These are phyloP conservation scores for Uloborus plumipes DNA, from an alignment of 2,888 invertebrate species.

Conservation along the genomic window DNA sequence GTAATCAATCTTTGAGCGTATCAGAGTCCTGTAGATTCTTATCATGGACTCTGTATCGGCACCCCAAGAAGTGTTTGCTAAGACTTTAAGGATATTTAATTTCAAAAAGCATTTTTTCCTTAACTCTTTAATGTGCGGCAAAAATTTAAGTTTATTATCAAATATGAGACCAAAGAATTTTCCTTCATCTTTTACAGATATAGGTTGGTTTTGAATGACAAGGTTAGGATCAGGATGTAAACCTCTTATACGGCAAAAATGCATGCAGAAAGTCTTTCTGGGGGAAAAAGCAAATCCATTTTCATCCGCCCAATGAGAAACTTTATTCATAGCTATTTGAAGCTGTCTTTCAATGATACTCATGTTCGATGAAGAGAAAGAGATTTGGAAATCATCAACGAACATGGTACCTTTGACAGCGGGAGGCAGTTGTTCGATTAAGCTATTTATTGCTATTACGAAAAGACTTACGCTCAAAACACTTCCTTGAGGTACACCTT, in stretches of 20 bases:
- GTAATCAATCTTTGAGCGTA: background rate
- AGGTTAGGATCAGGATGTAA: slow-evolving; percentile 7
- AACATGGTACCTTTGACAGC: background rate
- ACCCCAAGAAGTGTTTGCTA: background rate
- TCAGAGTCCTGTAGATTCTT: background rate
- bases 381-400: slow-evolving; percentile 11
- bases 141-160: background rate
- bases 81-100: background rate
- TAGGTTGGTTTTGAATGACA: background rate
- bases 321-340: slow-evolving; percentile 2
- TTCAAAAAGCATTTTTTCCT: background rate
- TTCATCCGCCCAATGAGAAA: background rate
- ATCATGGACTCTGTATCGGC: background rate
- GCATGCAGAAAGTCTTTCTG: slow-evolving; percentile 44
- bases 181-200: background rate
- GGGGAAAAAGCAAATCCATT: slow-evolving; percentile 7
- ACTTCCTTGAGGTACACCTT: slow-evolving; percentile 20
- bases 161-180: slow-evolving; percentile 3
- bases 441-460: slow-evolving; percentile 5
- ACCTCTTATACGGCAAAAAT: background rate
- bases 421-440: too few species aligned
- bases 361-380: background rate
- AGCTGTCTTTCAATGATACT: slow-evolving; percentile 4
- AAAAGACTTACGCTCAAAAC: slow-evolving; percentile 10
- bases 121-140: background rate